Percentiles rank a stretch among this genome's conserved stretches.
phyloP scores from a whole-genome alignment of 2,797 vertebrate genomes.

The Parambassis ranga region DNA sequence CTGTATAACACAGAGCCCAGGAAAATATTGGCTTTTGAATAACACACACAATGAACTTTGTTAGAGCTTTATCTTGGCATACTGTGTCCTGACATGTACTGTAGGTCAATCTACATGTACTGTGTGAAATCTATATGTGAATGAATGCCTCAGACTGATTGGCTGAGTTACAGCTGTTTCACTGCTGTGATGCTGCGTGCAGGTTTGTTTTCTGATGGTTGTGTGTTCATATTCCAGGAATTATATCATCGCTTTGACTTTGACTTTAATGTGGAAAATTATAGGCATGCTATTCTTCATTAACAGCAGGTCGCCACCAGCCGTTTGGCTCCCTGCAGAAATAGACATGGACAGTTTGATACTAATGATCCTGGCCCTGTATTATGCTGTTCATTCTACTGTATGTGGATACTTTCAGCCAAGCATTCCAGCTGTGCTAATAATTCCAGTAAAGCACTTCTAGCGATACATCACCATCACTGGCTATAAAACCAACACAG shows the following conservation, averaged over 20 bases:
- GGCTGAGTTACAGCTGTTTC: too few relatives aligned
- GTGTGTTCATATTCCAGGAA: slow-evolving; percentile 27
- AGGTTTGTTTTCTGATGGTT: too few relatives aligned
- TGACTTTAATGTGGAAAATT: slow-evolving; percentile 43
- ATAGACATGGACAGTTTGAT: slow-evolving; percentile 56
- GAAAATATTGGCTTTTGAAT: slow-evolving; percentile 19
- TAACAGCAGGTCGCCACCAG: slow-evolving; percentile 47
- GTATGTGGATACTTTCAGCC: slow-evolving; percentile 37
- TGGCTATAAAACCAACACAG: background rate
- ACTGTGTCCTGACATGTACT: slow-evolving; percentile 1
- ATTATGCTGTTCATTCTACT: slow-evolving; percentile 47
- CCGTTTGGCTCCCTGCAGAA: slow-evolving; percentile 42
- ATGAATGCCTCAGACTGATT: too few relatives aligned
- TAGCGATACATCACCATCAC: slow-evolving; percentile 32
- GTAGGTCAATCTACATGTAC: background rate
- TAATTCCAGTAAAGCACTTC: slow-evolving; percentile 33
- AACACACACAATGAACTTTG: background rate
- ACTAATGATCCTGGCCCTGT: slow-evolving; percentile 47
- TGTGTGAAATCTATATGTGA: too few relatives aligned
- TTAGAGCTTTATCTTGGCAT: slow-evolving; percentile 11
- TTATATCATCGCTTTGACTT: slow-evolving; percentile 24
- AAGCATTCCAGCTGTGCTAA: slow-evolving; percentile 49
- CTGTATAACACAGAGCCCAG: slow-evolving; percentile 15
- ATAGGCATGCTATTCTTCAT: slow-evolving; percentile 37
- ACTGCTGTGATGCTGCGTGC: too few relatives aligned